A percentile compares a stretch with the other conserved stretches of the same genome.
Evolutionary conservation across 2,797 vertebrate species (phyloP).

Genomic region (Leuciscus waleckii): DNA sequence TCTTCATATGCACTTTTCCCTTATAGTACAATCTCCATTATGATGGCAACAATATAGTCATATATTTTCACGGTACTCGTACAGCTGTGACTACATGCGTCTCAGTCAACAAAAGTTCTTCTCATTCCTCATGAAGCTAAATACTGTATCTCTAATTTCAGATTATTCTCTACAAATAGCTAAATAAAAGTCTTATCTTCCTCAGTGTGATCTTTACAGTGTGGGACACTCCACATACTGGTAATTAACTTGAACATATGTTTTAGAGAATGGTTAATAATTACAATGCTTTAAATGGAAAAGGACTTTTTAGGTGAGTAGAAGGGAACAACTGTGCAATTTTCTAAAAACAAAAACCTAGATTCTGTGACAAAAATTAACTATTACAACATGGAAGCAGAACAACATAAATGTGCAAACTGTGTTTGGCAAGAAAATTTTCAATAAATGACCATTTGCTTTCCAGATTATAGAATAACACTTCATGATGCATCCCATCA

Average conservation of each 20-base stretch:
- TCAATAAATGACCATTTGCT: constrained; percentile 1
- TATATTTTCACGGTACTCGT: background rate
- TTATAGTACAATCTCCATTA: background rate
- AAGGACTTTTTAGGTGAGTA: background rate
- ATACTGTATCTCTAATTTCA: constrained; percentile 13
- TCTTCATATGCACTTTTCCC: background rate
- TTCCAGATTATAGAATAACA: constrained; percentile 29
- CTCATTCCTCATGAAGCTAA: background rate
- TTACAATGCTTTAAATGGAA: background rate
- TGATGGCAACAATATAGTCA: background rate
- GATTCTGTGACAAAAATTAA: constrained; percentile 8
- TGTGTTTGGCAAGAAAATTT: constrained; percentile 49
- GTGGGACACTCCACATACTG: background rate
- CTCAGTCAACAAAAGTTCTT: background rate
- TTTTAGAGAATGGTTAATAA: background rate
- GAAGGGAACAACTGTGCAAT: background rate
- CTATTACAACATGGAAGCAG: background rate
- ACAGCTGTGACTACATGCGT: constrained; percentile 7
- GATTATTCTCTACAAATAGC: background rate
- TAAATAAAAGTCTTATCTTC: background rate
- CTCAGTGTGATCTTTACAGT: constrained; percentile 24
- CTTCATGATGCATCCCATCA: background rate
- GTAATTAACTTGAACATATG: background rate
- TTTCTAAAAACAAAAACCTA: background rate
- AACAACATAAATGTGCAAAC: constrained; percentile 47